Conservation (phyloP, 2,113 vertebrate genomes). For the Cephalopterus ornatus region DNA sequence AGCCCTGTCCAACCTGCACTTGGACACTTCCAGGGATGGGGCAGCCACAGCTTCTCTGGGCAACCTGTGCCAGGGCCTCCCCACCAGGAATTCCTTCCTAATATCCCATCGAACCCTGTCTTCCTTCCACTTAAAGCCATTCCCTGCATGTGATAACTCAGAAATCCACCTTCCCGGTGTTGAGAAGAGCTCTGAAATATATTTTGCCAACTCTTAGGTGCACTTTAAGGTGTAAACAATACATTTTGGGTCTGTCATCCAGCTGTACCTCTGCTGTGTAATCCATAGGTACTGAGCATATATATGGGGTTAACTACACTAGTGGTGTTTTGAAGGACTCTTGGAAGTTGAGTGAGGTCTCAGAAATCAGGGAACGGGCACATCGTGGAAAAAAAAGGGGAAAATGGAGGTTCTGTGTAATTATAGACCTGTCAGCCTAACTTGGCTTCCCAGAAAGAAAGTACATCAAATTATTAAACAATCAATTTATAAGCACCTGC, state of each 20-base stretch:
- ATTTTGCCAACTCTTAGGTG: not conserved
- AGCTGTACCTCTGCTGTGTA: not conserved
- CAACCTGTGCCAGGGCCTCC: not conserved
- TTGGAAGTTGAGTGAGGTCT: not conserved
- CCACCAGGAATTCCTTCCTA: not conserved
- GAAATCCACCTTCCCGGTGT: not conserved
- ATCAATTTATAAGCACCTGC: constrained; percentile 65
- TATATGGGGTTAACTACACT: not conserved
- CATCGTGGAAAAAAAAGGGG: not conserved
- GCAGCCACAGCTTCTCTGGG: not conserved
- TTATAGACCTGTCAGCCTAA: constrained; percentile 48
- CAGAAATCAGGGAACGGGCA: not conserved
- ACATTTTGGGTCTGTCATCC: not conserved
- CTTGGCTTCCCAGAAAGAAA: constrained; percentile 37
- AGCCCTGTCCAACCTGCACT: fast-evolving
- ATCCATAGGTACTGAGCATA: not conserved
- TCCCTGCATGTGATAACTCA: not conserved
- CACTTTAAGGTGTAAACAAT: not conserved
- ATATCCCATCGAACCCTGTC: not conserved
- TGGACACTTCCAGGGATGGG: not conserved
- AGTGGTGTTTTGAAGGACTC: not conserved
- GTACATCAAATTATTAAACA: constrained; percentile 61
- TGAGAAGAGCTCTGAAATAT: not conserved
- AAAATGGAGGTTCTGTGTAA: not conserved
- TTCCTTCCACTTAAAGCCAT: not conserved